Base-by-base conservation (phyloP, 2,888 invertebrate species). In the Xylophagus ater region DNA sequence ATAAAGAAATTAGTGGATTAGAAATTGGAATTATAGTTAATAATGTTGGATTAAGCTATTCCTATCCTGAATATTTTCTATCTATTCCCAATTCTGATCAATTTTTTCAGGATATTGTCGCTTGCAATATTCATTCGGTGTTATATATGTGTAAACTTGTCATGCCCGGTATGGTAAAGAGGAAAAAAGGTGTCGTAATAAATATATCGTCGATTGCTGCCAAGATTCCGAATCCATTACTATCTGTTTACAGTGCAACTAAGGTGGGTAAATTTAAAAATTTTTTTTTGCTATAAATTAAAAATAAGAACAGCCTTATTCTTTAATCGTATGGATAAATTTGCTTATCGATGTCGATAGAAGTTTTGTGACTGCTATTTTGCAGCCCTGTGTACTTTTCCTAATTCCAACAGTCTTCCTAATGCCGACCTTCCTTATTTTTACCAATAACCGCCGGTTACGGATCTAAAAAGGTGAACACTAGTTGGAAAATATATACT, bases 11-110 rank as follows among this genome's bases (percentile, higher is more conserved):
- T n/a, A 69, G 72, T 13, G 81, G 74, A 0, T 61, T 89, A 19
- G 87, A 90, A 53, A 76, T 92, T 47, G 90, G 88, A 0, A 77
- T 89, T 6, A 64, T 93, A 37, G 78, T 96, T 24, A 96, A 96
- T 67, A 94, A 94, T 66, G 89, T 94, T 2, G 93, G 93, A 14
- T 75, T 88, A 52, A 83, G 84, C 23, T 88, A 90, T 58, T 68
- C 74, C 0, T 76, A 85, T 61, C 93, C 93, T 0, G 86, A 89
- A 53, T 81, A 77, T 55, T 84, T 82, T 60, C 59, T 82, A 18
- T 75, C 78, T 10, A 56, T 78, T 15, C 62, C 62, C 8, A 66
- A 69, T 41, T 70, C 73, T 59, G 76, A 80, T 4, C 69, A 72
- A 45, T 62, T 77, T 19, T 71, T 76, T 51, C 67, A 71, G 33